A percentile compares a stretch with the other conserved stretches of the same genome.
Evolutionary conservation across 2,888 invertebrate genomes (phyloP).

Genomic region (Nomada fabriciana): DNA sequence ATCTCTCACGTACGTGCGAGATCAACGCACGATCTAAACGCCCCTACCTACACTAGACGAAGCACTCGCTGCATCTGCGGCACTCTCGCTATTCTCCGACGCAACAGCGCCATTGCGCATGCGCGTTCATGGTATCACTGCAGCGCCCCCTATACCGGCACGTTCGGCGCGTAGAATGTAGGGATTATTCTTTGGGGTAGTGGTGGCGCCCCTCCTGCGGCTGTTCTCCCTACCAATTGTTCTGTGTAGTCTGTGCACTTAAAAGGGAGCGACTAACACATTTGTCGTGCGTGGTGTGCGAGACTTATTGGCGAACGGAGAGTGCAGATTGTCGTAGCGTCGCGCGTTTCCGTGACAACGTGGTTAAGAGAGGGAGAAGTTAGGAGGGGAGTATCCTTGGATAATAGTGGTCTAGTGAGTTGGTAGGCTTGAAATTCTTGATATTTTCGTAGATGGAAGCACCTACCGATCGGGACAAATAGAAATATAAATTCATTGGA

Average conservation of each 20-base stretch:
- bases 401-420: background rate
- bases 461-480: background rate
- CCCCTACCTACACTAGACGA: constrained; percentile 48
- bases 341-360: too few species aligned
- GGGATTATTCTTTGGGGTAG: background rate
- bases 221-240: too few species aligned
- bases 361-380: too few species aligned
- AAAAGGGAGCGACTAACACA: too few species aligned
- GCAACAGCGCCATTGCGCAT: constrained; percentile 48
- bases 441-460: constrained; percentile 9
- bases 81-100: constrained; percentile 6
- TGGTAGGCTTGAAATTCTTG: constrained; percentile 7
- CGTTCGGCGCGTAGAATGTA: background rate
- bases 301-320: too few species aligned
- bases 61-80: constrained; percentile 57
- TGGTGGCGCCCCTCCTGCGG: too few species aligned
- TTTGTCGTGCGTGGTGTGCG: too few species aligned
- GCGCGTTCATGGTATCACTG: background rate
- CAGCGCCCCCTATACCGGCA: constrained; percentile 20
- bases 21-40: constrained; percentile 35
- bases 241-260: too few species aligned
- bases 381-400: too few species aligned
- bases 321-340: too few species aligned
- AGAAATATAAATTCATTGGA: too few species aligned
- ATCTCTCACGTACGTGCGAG: constrained; percentile 60